Evolutionary conservation across 2,113 vertebrate species (phyloP), one percentile per base, ranked within the genome.

Genomic region (Cephalopterus ornatus): DNA sequence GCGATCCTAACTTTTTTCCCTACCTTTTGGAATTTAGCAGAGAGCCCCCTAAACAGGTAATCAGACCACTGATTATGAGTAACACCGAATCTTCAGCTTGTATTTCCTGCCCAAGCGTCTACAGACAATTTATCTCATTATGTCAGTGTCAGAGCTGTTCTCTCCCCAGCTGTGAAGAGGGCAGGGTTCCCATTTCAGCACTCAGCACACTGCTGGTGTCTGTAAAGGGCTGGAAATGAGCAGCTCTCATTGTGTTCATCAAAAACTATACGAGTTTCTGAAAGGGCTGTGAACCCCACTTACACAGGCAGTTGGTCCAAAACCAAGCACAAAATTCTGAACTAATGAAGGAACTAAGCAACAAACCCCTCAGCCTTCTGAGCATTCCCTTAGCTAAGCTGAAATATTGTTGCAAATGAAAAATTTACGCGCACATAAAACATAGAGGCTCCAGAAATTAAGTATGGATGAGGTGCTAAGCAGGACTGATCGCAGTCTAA

Each of bases 381-480:
- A 82, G 71, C 49, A 74, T 37, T 82, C 74, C 52, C 56, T 79
- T 85, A 47, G 55, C 61, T 95, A 93, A 85, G 81, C 76, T 73
- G 49, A 95, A 93, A 61, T 92, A 62, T 62, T 91, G 89, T 94
- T 85, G 58, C 70, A 94, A 82, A 96, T 95, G 84, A 93, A 96
- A 96, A 73, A 89, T 92, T 95, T 65, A 97, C 86, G 55, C n/a
- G 58, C 14, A 55, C 89, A 87, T 81, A 93, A 92, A 92, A 73
- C 80, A 81, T 0, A 89, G 86, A 55, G 70, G 83, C 83, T 93
- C 46, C 67, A 89, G 80, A 81, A 92, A 93, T 96, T 92, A 96
- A 92, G 78, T 92, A 93, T 96, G 89, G 46, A 95, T 93, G 88
- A 96, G 58, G 59, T 53, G 58, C 89, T 93, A 94, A 94, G 66